These are phyloP conservation scores for Probosciger aterrimus DNA, from an alignment of 2,113 vertebrate genomes.

Conservation along the genomic window DNA sequence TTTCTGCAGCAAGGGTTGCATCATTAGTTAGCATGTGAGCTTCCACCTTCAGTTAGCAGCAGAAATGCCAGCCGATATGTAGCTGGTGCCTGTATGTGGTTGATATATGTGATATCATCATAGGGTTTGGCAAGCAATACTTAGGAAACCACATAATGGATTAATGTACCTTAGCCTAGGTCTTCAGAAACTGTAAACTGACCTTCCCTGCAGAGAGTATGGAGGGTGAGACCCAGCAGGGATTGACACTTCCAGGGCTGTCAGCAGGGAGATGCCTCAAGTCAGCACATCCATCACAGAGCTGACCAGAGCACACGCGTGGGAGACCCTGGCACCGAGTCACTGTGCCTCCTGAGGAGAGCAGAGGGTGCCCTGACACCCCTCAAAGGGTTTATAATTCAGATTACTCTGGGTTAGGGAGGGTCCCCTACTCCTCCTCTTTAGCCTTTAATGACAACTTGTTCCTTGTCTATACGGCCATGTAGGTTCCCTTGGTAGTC, in stretches of 20 bases:
- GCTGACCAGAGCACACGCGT: accelerated
- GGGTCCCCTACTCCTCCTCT: neutral
- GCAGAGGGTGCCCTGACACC: neutral
- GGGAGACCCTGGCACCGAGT: neutral
- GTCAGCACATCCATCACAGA: neutral
- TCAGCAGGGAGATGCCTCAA: neutral
- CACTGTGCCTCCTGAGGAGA: accelerated
- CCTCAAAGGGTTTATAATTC: neutral
- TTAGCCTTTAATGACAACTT: neutral
- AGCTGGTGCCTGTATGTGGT: neutral
- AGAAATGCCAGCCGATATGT: neutral
- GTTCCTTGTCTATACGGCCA: accelerated
- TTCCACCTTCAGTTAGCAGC: neutral
- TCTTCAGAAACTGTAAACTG: neutral
- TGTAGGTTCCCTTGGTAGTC: neutral
- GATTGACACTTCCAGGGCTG: neutral
- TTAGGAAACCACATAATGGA: neutral
- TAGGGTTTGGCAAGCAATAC: neutral
- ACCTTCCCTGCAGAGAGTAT: neutral
- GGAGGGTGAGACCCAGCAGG: neutral
- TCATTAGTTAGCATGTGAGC: neutral
- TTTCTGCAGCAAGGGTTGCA: neutral
- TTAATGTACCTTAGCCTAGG: neutral
- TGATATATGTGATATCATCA: neutral
- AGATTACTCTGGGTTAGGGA: neutral